A percentile compares a stretch with the other conserved stretches of the same genome.
phyloP scores from a whole-genome alignment of 2,113 vertebrate species.

The Lepisosteus osseus region DNA sequence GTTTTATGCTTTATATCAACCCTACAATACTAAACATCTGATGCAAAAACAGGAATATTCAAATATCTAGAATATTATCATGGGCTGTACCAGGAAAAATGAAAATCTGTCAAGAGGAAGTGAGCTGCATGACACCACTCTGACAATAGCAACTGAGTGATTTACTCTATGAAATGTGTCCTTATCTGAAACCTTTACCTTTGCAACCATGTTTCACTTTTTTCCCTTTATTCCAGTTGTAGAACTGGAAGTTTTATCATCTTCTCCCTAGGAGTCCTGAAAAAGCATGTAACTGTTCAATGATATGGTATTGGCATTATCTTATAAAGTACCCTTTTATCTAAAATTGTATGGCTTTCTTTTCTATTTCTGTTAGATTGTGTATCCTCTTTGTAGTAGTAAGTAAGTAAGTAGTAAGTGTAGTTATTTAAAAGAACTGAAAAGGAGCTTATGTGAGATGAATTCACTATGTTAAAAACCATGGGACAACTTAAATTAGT shows the following conservation, averaged over 20 bases:
- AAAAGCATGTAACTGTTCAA: neutral
- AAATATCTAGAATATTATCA: no score
- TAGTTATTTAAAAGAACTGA: neutral
- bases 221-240: no score
- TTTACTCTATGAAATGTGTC: conserved; percentile 1
- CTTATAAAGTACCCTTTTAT: neutral
- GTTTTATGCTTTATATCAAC: no score
- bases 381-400: neutral
- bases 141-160: no score
- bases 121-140: no score
- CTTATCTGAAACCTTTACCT: conserved; percentile 10
- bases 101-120: no score
- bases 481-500: conserved; percentile 2
- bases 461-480: neutral
- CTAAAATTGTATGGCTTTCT: neutral
- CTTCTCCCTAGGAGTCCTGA: no score
- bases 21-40: no score
- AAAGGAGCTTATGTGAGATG: neutral
- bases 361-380: neutral
- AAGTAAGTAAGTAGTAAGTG: no score
- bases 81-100: no score
- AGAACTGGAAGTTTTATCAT: no score
- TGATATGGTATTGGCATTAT: neutral
- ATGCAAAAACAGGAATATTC: no score
- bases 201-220: neutral